Evolutionary conservation across 2,797 vertebrate genomes (phyloP).

Genomic region (Squalus acanthias): DNA sequence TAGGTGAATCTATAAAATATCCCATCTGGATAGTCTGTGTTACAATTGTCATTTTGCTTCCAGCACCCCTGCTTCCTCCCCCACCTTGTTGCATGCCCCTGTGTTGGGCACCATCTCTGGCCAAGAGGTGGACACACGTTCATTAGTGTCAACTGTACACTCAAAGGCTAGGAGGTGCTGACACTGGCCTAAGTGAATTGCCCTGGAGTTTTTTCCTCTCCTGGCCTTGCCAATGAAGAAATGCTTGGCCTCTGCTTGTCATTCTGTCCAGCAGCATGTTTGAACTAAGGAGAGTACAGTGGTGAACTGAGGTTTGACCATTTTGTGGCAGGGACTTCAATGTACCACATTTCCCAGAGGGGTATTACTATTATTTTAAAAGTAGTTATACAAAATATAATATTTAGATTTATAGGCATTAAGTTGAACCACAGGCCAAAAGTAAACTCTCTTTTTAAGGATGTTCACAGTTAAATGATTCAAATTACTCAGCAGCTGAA

Average conservation of each 20-base stretch:
- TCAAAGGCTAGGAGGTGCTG: neutral
- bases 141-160: neutral
- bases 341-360: neutral
- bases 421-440: neutral
- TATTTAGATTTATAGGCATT: neutral
- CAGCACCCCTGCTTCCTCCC: neutral
- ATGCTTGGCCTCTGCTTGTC: neutral
- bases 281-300: neutral
- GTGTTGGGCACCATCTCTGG: neutral
- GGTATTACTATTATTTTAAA: neutral
- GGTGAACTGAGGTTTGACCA: neutral
- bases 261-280: neutral
- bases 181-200: neutral
- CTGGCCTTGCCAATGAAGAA: neutral
- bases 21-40: too few relatives aligned
- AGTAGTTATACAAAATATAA: too few relatives aligned
- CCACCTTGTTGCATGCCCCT: neutral
- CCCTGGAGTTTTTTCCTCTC: neutral
- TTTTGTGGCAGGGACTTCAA: neutral
- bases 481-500: too few relatives aligned
- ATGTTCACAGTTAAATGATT: neutral
- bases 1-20: too few relatives aligned
- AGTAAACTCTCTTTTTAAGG: neutral
- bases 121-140: neutral
- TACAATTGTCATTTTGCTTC: neutral